Evolutionary conservation across 2,888 invertebrate genomes (phyloP).

Genomic region (Eueremaeus valkanovi): DNA sequence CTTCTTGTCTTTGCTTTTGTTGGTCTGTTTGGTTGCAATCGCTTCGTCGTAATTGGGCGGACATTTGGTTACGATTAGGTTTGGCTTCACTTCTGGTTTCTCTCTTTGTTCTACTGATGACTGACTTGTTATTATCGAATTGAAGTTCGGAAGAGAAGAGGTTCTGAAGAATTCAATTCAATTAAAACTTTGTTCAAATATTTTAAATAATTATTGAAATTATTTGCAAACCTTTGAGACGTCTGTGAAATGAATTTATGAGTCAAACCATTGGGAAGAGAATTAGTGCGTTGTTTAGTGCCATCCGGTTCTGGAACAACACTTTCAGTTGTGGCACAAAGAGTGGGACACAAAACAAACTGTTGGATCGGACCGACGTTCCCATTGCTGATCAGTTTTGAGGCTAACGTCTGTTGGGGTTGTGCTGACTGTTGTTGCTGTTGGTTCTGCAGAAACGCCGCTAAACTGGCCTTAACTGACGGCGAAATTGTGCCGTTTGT

Average conservation of each 20-base stretch:
- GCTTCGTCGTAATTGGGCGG: conserved; percentile 71
- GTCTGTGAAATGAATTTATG: conserved; percentile 31
- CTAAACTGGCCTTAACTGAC: conserved; percentile 33
- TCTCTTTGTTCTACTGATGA: conserved; percentile 48
- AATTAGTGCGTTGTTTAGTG: conserved; percentile 38
- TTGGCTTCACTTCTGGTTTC: conserved; percentile 43
- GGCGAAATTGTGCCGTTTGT: conserved; percentile 20
- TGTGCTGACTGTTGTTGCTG: conserved; percentile 34
- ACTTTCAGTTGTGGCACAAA: conserved; percentile 23
- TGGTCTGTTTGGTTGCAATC: conserved; percentile 60
- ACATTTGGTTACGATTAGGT: conserved; percentile 53
- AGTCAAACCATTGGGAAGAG: conserved; percentile 28
- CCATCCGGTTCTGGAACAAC: not conserved
- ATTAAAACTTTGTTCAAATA: too few species aligned
- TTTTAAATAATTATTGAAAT: not conserved
- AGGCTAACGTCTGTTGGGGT: conserved; percentile 38
- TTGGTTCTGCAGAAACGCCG: conserved; percentile 22
- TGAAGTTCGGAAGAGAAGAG: conserved; percentile 61
- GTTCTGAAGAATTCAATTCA: conserved; percentile 51
- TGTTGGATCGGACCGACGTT: conserved; percentile 44
- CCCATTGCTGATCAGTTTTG: conserved; percentile 40
- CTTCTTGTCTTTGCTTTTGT: conserved; percentile 46
- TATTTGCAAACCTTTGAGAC: conserved; percentile 21
- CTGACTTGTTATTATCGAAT: conserved; percentile 37
- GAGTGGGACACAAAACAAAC: conserved; percentile 20